Conservation (phyloP, 2,797 vertebrate genomes). For the Melanotaenia trifasciata region DNA sequence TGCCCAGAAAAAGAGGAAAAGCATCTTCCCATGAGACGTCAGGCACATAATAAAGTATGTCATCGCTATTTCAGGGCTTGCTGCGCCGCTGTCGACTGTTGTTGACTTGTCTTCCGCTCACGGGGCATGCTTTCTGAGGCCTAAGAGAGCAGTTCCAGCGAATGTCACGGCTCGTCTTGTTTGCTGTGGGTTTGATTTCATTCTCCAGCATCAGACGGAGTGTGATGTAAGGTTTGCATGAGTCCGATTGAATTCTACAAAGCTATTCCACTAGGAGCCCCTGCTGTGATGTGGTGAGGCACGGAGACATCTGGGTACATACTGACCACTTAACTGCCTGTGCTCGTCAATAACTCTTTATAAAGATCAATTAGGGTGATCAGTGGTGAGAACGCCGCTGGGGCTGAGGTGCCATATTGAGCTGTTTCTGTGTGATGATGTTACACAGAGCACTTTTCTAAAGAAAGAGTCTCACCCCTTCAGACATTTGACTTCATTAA, state of each 20-base stretch:
- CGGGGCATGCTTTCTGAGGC: slow-evolving; percentile 41
- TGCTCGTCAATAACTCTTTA: slow-evolving; percentile 76
- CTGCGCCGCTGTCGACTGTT: slow-evolving; percentile 39
- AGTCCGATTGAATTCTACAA: slow-evolving; percentile 31
- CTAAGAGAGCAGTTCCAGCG: slow-evolving; percentile 13
- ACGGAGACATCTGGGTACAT: slow-evolving; percentile 46
- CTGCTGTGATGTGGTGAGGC: slow-evolving; percentile 17
- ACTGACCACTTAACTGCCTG: slow-evolving; percentile 70
- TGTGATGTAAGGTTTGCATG: slow-evolving; percentile 7
- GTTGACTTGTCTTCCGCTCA: slow-evolving; percentile 43
- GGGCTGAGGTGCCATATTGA: slow-evolving; percentile 64
- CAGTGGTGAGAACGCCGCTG: slow-evolving; percentile 51
- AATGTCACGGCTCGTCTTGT: slow-evolving; percentile 28
- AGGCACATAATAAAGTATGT: slow-evolving; percentile 62
- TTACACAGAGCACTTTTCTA: slow-evolving; percentile 45
- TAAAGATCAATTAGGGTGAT: slow-evolving; percentile 75
- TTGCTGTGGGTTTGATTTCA: slow-evolving; percentile 20
- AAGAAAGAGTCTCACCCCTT: slow-evolving; percentile 45
- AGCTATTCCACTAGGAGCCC: slow-evolving; percentile 37
- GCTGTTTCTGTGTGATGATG: slow-evolving; percentile 64
- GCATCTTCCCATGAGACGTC: slow-evolving; percentile 51
- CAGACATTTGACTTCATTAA: slow-evolving; percentile 70
- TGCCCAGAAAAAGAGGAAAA: slow-evolving; percentile 39
- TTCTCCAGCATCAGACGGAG: slow-evolving; percentile 1
- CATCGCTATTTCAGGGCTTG: slow-evolving; percentile 58